These are phyloP conservation scores for Crenichthys baileyi DNA, from an alignment of 2,797 vertebrate genomes.

Conservation along the genomic window DNA sequence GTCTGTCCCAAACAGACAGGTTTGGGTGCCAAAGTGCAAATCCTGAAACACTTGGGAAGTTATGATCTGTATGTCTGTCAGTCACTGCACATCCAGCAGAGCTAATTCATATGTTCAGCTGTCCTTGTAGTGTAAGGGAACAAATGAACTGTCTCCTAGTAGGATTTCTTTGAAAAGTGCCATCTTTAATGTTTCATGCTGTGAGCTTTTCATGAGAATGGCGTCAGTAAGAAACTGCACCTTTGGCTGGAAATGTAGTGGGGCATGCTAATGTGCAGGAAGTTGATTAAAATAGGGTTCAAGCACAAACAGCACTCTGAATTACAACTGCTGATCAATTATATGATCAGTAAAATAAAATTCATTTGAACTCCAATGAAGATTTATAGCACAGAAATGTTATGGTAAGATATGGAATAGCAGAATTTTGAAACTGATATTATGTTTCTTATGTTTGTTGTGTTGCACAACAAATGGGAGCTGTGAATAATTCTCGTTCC, in stretches of 20 bases:
- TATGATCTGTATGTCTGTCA: neutral
- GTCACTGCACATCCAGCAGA: neutral
- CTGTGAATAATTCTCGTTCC: slow-evolving; percentile 77
- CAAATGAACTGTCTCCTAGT: slow-evolving; percentile 49
- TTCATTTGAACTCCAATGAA: slow-evolving; percentile 32
- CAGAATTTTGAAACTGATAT: slow-evolving; percentile 47
- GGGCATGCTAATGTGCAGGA: slow-evolving; percentile 47
- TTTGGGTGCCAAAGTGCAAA: slow-evolving; percentile 1
- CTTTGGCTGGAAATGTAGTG: slow-evolving; percentile 51
- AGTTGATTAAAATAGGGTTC: slow-evolving; percentile 37
- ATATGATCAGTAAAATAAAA: slow-evolving; percentile 47
- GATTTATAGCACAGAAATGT: slow-evolving; percentile 35
- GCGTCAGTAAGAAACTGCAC: slow-evolving; percentile 53
- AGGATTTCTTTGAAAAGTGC: slow-evolving; percentile 26
- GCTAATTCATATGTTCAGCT: slow-evolving; percentile 25
- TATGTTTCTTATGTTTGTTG: slow-evolving; percentile 69
- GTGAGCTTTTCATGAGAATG: slow-evolving; percentile 50
- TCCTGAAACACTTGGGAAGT: neutral
- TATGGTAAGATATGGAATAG: slow-evolving; percentile 35
- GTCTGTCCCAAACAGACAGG: too few species aligned
- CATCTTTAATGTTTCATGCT: slow-evolving; percentile 60
- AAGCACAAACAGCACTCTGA: slow-evolving; percentile 23
- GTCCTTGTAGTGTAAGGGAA: slow-evolving; percentile 18
- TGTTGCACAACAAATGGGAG: slow-evolving; percentile 62
- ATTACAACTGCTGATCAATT: slow-evolving; percentile 38